phyloP scores from a whole-genome alignment of 2,888 invertebrate genomes.

The Andrena hattorfiana region DNA sequence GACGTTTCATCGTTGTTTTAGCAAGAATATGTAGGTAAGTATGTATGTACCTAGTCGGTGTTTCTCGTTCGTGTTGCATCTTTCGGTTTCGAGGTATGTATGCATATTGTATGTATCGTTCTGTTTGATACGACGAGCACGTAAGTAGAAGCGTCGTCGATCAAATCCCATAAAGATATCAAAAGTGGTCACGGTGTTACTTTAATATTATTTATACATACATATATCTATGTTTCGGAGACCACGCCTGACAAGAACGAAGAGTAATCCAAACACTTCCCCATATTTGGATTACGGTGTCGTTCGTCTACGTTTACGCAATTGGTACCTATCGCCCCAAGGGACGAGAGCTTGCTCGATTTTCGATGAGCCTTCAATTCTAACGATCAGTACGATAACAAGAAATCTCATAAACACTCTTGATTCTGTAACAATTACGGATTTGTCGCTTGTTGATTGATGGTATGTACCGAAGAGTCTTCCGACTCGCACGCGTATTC shows the following conservation, averaged over 20 bases:
- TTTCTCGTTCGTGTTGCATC: conserved; percentile 8
- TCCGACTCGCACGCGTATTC: not conserved
- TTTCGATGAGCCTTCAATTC: not conserved
- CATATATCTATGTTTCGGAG: not conserved
- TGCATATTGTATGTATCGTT: not conserved
- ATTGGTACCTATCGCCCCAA: not conserved
- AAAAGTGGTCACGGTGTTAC: conserved; percentile 31
- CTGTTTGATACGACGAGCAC: not conserved
- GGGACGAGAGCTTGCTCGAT: not conserved
- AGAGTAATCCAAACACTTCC: conserved; percentile 79
- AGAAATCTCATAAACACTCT: not conserved
- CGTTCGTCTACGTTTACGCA: conserved; percentile 23
- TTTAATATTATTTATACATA: not conserved
- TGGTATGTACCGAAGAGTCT: not conserved
- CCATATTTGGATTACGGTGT: conserved; percentile 78
- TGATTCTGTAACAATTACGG: conserved; percentile 7
- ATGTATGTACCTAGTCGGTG: too few relatives aligned
- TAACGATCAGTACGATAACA: conserved; percentile 17
- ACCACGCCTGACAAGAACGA: conserved; percentile 18
- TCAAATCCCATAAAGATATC: conserved; percentile 16
- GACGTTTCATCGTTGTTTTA: conserved; percentile 45
- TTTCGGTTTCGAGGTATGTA: conserved; percentile 14
- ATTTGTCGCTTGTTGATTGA: conserved; percentile 15
- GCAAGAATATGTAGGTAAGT: conserved; percentile 24
- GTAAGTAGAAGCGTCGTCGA: not conserved